Conservation (phyloP, 1,140 invertebrate species). For the Charaxes varanes region DNA sequence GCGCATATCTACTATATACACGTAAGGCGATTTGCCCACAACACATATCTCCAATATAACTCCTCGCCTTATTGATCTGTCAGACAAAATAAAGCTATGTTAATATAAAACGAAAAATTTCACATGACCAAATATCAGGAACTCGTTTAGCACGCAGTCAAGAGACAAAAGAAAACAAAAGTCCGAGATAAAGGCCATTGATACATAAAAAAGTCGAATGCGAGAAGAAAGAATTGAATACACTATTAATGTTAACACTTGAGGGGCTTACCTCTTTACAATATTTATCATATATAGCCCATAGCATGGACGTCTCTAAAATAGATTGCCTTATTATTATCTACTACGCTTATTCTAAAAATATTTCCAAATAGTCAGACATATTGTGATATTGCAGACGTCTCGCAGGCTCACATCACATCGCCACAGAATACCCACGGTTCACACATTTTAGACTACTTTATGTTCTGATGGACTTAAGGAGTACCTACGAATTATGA, state of each 20-base stretch:
- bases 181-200: slow-evolving; percentile 68
- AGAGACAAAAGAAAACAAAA: slow-evolving; percentile 70
- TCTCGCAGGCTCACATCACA: slow-evolving; percentile 46
- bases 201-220: slow-evolving; percentile 67
- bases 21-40: slow-evolving; percentile 43
- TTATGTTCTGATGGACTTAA: slow-evolving; percentile 38
- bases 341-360: slow-evolving; percentile 61
- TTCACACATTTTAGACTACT: slow-evolving; percentile 40
- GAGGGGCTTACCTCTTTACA: slow-evolving; percentile 42
- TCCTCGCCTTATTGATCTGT: slow-evolving; percentile 67
- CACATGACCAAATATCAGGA: slow-evolving; percentile 39
- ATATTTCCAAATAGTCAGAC: slow-evolving; percentile 73
- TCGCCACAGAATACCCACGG: slow-evolving; percentile 30
- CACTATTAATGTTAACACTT: slow-evolving; percentile 27
- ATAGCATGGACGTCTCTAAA: slow-evolving; percentile 46
- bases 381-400: slow-evolving; percentile 74
- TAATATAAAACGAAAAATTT: slow-evolving; percentile 38
- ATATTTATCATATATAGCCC: slow-evolving; percentile 55
- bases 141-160: slow-evolving; percentile 48
- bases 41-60: slow-evolving; percentile 58
- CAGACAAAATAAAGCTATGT: slow-evolving; percentile 56
- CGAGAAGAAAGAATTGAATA: slow-evolving; percentile 49
- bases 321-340: slow-evolving; percentile 45
- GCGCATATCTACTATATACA: slow-evolving; percentile 55
- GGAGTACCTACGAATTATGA: too few relatives aligned